Evolutionary conservation across 2,113 vertebrate genomes (phyloP).

Genomic region (Anoplopoma fimbria): DNA sequence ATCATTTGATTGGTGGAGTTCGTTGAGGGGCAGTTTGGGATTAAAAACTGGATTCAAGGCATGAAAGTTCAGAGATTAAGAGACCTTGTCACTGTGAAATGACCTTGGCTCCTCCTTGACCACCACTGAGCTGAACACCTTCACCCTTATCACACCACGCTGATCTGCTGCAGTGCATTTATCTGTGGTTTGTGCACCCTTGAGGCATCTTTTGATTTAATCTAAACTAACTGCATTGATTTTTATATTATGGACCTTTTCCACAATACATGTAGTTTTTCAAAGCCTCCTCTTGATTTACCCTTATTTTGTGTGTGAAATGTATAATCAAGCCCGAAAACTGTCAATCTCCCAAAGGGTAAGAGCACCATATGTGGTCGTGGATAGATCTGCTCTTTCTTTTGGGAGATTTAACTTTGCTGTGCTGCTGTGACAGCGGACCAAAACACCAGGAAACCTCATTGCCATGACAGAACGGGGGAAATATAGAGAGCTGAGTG

Average conservation of each 20-base stretch:
- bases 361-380: conserved; percentile 50
- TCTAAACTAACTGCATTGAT: not conserved
- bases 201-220: not conserved
- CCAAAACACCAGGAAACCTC: conserved; percentile 49
- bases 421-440: conserved; percentile 75
- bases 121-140: conserved; percentile 2
- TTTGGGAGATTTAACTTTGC: conserved; percentile 72
- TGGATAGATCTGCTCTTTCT: conserved; percentile 40
- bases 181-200: not conserved
- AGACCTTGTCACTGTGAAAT: conserved; percentile 21
- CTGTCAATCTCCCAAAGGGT: conserved; percentile 51
- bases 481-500: conserved; percentile 5
- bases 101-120: conserved; percentile 42
- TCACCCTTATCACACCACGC: not conserved
- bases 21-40: conserved; percentile 36
- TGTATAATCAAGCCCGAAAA: conserved; percentile 59
- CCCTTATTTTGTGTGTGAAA: conserved; percentile 49
- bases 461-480: conserved; percentile 14
- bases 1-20: conserved; percentile 42
- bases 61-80: conserved; percentile 53
- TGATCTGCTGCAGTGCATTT: conserved; percentile 3
- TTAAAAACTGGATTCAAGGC: conserved; percentile 39
- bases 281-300: not conserved
- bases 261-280: not conserved
- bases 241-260: not conserved